Percentiles rank a stretch among this genome's conserved stretches.
These are phyloP conservation scores for Rhopalosiphum maidis DNA, from an alignment of 1,140 invertebrate species.

Conservation along the genomic window DNA sequence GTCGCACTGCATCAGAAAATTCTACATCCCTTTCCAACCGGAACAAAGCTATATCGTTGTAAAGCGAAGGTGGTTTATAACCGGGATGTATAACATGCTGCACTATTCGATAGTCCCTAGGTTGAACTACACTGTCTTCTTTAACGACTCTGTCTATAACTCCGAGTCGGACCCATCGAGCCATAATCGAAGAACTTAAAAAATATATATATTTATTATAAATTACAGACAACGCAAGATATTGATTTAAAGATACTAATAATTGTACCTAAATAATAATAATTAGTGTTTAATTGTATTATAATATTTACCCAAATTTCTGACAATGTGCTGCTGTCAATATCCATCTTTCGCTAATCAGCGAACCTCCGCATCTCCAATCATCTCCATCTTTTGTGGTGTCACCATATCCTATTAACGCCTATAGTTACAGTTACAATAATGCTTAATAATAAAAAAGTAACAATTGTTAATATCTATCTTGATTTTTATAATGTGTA, in stretches of 20 bases:
- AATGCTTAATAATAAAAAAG: too few relatives aligned
- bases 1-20: constrained; percentile 63
- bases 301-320: not conserved
- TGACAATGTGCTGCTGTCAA: not conserved
- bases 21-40: constrained; percentile 63
- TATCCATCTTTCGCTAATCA: constrained; percentile 30
- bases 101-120: constrained; percentile 61
- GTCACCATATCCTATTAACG: not conserved
- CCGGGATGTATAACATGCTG: constrained; percentile 64
- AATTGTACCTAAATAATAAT: not conserved
- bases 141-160: constrained; percentile 60
- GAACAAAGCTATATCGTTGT: constrained; percentile 62
- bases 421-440: not conserved
- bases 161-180: constrained; percentile 61
- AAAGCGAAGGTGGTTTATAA: constrained; percentile 62
- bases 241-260: not conserved
- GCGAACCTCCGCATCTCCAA: constrained; percentile 20
- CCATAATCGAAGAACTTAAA: not conserved
- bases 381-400: not conserved
- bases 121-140: constrained; percentile 59
- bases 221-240: not conserved
- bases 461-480: too few relatives aligned
- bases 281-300: not conserved
- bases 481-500: too few relatives aligned
- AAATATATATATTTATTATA: not conserved